These are phyloP conservation scores for Plectrocnemia conspersa DNA, from an alignment of 1,140 invertebrate species.

Conservation along the genomic window DNA sequence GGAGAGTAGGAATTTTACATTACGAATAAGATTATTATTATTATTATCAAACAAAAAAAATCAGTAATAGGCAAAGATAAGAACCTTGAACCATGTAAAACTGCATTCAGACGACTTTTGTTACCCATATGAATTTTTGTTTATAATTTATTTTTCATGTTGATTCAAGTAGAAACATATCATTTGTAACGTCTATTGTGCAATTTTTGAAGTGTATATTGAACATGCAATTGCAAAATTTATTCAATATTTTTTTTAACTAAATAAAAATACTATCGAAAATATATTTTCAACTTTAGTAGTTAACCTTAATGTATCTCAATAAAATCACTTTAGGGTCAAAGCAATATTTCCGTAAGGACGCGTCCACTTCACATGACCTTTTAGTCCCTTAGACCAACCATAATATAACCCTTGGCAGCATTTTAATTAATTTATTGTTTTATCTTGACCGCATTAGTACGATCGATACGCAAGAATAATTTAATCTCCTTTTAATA, in stretches of 20 bases:
- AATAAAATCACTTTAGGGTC: neutral
- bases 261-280: neutral
- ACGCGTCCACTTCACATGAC: neutral
- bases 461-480: too few relatives aligned
- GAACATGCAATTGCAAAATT: neutral
- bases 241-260: neutral
- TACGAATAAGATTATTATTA: too few relatives aligned
- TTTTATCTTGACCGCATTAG: constrained; percentile 20
- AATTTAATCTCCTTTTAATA: too few relatives aligned
- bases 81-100: too few relatives aligned
- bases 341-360: neutral
- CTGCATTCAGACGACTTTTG: too few relatives aligned
- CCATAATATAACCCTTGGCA: constrained; percentile 16
- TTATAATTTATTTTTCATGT: too few relatives aligned
- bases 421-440: constrained; percentile 19
- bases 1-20: too few relatives aligned
- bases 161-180: too few relatives aligned
- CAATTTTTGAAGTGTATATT: neutral
- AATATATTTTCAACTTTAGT: neutral
- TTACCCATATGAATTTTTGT: too few relatives aligned
- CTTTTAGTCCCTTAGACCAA: neutral
- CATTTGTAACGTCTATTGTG: too few relatives aligned
- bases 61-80: too few relatives aligned
- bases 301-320: neutral
- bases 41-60: too few relatives aligned